Percentiles rank a stretch among this genome's conserved stretches.
These are phyloP conservation scores for Bergia puertoricense DNA, from an alignment of 92 coral and sea anemone species.

Conservation along the genomic window DNA sequence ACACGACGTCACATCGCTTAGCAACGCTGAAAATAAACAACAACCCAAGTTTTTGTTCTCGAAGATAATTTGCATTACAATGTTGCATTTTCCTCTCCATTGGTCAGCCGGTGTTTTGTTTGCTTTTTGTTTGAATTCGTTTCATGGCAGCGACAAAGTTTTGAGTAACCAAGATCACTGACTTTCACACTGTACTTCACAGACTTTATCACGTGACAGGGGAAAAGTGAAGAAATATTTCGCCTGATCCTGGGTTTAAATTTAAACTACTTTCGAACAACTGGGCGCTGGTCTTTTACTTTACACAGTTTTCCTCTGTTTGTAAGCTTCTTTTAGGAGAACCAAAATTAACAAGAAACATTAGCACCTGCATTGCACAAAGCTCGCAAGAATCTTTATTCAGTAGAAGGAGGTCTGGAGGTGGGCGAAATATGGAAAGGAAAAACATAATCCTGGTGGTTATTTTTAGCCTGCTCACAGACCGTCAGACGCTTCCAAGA, in stretches of 20 bases:
- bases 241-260: background rate
- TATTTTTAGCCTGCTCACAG: no score
- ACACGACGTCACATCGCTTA: constrained; percentile 73
- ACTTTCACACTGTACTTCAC: constrained; percentile 10
- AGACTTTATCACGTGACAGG: background rate
- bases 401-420: no score
- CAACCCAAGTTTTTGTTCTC: constrained; percentile 35
- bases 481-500: no score
- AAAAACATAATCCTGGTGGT: background rate
- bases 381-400: no score
- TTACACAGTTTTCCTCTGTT: background rate
- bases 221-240: background rate
- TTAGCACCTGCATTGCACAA: no score
- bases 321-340: background rate
- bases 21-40: constrained; percentile 79
- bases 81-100: background rate
- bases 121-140: constrained; percentile 49
- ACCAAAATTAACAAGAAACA: background rate
- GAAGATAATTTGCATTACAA: constrained; percentile 31
- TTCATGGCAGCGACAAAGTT: constrained; percentile 50
- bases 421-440: no score
- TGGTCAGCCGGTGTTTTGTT: constrained; percentile 30
- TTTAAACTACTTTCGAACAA: no score
- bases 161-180: constrained; percentile 55
- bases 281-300: background rate